Evolutionary conservation across 2,888 invertebrate genomes (phyloP).

Genomic region (Dioctria rufipes): DNA sequence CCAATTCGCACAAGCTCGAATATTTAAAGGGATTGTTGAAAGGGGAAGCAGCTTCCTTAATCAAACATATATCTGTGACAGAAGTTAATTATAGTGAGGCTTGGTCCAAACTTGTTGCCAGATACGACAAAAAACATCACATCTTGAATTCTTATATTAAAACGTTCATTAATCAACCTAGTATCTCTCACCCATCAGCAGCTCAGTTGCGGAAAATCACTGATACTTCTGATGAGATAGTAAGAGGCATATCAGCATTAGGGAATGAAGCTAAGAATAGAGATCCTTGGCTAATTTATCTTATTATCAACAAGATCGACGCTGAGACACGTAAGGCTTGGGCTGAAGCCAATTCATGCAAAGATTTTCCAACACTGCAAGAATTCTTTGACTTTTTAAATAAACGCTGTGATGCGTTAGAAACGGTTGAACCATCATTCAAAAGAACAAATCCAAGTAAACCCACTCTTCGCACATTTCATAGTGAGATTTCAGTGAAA

Average conservation of each 20-base stretch:
- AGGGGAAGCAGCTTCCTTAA: no score
- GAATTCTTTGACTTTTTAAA: not conserved
- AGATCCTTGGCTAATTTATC: slow-evolving; percentile 18
- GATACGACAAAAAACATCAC: slow-evolving; percentile 8
- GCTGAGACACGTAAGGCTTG: not conserved
- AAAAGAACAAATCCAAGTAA: not conserved
- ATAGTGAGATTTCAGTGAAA: not conserved
- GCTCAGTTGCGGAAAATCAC: not conserved
- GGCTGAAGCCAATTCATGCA: not conserved
- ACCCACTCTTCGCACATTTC: not conserved
- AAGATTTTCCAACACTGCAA: slow-evolving; percentile 11
- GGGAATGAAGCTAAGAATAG: no score
- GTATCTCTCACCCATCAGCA: not conserved
- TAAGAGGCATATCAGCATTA: slow-evolving; percentile 3
- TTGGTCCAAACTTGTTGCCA: no score
- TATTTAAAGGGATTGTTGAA: slow-evolving; percentile 31
- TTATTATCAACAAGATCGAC: not conserved
- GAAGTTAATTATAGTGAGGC: no score
- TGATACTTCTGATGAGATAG: slow-evolving; percentile 5
- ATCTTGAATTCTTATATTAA: not conserved
- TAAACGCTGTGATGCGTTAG: slow-evolving; percentile 16
- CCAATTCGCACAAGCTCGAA: not conserved
- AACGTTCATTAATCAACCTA: slow-evolving; percentile 1
- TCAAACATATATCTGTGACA: no score
- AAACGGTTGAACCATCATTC: not conserved